Evolutionary conservation across 2,888 invertebrate genomes (phyloP), one percentile per base, ranked within the genome.

Genomic region (Hofmannophila pseudospretella): DNA sequence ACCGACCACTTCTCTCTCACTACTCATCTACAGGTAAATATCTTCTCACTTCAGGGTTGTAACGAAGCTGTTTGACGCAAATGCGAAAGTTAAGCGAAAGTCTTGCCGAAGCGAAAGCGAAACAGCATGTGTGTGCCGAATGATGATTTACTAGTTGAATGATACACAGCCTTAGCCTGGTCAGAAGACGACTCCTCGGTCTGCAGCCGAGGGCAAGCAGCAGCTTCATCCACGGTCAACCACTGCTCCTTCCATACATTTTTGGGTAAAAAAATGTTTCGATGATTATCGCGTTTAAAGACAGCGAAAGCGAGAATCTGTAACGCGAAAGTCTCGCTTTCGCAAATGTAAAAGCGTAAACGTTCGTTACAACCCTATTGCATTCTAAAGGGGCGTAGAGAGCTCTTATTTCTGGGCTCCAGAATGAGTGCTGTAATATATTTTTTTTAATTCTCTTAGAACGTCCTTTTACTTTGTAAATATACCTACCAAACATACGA

Each of bases 1-100:
- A 84, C 85, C 1, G 84, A 85, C 46, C 78, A 76, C 31, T 46
- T 82, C 38, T 77, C 74, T 2, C 53, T 84, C 19, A 79, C 78
- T 0, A 81, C 76, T 45, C 81, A 85, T 49, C 71, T 85, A 32
- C 85, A 85, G 75, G 85, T 84, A 59, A 16, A 4, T 16, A 16
- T 16, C 16, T 16, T 4, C 16, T 16, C 16, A 16, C 16, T 16
- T 16, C 5, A 30, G 36, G 36, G 36, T 36, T 36, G 30, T 36
- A 36, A 36, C 36, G 30, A 36, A 36, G 8, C 23, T 9, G 22
- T 11, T 14, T 12, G 11, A 30, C n/a, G 38, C 38, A 12, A 29
- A 34, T 22, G 38, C 29, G 33, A 29, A 23, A 12, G 33, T 22
- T 7, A 25, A 30, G 36, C 36, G 36, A 36, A 37, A 32, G 2